phyloP scores from a whole-genome alignment of 2,113 vertebrate species.

The Prietella phreatophila region DNA sequence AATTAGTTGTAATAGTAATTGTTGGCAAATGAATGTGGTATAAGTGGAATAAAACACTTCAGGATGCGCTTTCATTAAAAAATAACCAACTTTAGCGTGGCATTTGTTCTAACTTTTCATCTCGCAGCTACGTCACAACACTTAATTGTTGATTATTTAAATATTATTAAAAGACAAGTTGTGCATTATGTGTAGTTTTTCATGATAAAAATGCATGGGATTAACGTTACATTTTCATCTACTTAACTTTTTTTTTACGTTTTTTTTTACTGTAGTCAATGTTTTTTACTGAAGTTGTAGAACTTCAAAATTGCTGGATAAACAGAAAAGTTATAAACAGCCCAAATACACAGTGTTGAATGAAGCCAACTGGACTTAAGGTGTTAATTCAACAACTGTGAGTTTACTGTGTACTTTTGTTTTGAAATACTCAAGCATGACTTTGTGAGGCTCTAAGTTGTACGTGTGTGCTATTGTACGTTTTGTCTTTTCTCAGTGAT shows the following conservation, averaged over 20 bases:
- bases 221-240: background rate
- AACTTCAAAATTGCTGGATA: too few species aligned
- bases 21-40: background rate
- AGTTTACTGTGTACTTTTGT: background rate
- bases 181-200: background rate
- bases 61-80: background rate
- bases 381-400: background rate
- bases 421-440: background rate
- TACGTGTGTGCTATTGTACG: background rate
- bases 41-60: background rate
- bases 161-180: background rate
- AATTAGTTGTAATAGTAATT: background rate
- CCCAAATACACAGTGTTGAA: background rate
- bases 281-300: too few species aligned
- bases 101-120: background rate
- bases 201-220: background rate
- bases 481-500: conserved; percentile 14
- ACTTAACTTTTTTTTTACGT: background rate
- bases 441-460: background rate
- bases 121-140: background rate
- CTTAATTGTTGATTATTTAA: background rate
- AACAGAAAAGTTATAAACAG: background rate
- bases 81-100: background rate
- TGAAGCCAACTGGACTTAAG: background rate
- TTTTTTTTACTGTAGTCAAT: too few species aligned